Conservation (phyloP, 1,140 invertebrate species). For the Magallana ariakensis region DNA sequence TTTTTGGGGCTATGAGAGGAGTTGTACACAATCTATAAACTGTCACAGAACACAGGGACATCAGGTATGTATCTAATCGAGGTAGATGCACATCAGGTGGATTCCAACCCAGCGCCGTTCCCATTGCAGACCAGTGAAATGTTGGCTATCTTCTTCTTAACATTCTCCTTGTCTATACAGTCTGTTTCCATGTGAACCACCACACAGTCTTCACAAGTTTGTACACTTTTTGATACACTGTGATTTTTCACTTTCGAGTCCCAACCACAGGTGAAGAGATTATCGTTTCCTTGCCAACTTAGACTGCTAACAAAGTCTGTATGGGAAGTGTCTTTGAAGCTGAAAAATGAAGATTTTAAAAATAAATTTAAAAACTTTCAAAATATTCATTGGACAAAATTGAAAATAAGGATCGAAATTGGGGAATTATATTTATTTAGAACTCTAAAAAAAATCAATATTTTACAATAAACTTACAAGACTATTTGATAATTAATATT, state of each 20-base stretch:
- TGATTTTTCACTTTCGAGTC: slow-evolving; percentile 65
- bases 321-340: slow-evolving; percentile 71
- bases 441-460: background rate
- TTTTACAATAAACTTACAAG: too few relatives aligned
- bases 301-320: slow-evolving; percentile 73
- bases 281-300: slow-evolving; percentile 62
- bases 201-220: slow-evolving; percentile 1
- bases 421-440: background rate
- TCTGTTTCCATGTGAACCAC: slow-evolving; percentile 39
- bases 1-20: too few relatives aligned
- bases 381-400: background rate
- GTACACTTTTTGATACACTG: slow-evolving; percentile 56
- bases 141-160: background rate
- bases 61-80: background rate
- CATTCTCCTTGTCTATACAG: slow-evolving; percentile 25
- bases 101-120: slow-evolving; percentile 41
- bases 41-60: too few relatives aligned
- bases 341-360: slow-evolving; percentile 63
- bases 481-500: too few relatives aligned
- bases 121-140: slow-evolving; percentile 49
- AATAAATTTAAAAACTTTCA: background rate
- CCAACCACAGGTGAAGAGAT: slow-evolving; percentile 73
- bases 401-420: background rate
- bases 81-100: slow-evolving; percentile 9
- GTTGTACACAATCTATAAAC: too few relatives aligned